Evolutionary conservation across 2,888 invertebrate genomes (phyloP).

Genomic region (Synergus umbraculus): DNA sequence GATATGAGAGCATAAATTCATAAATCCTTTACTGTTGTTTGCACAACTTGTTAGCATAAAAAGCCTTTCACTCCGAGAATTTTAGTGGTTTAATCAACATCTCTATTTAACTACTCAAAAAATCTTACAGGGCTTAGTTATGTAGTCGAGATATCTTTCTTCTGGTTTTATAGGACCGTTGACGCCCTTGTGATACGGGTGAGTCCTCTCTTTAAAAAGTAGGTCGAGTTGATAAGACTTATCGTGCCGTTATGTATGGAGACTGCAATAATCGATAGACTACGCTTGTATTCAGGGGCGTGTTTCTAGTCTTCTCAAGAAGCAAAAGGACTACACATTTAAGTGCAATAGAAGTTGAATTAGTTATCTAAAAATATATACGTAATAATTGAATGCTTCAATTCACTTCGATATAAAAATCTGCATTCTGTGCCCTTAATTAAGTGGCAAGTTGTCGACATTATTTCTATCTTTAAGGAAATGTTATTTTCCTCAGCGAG

Average conservation of each 20-base stretch:
- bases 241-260: conserved; percentile 27
- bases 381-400: too few relatives aligned
- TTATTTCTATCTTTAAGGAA: too few relatives aligned
- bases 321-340: not conserved
- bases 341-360: not conserved
- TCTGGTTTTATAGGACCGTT: not conserved
- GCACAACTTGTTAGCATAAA: not conserved
- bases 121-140: not conserved
- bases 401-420: too few relatives aligned
- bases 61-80: not conserved
- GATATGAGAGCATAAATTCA: too few relatives aligned
- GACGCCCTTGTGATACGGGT: conserved; percentile 10
- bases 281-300: not conserved
- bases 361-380: not conserved
- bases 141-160: not conserved
- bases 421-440: too few relatives aligned
- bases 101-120: not conserved
- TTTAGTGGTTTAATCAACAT: not conserved
- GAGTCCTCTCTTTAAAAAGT: conserved; percentile 41
- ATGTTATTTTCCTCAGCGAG: not conserved
- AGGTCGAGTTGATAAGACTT: conserved; percentile 47
- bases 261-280: conserved; percentile 33
- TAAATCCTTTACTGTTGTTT: too few relatives aligned
- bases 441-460: too few relatives aligned
- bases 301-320: not conserved